These are phyloP conservation scores for Drosophila prostipennis DNA, from an alignment of 2,888 invertebrate species.

Conservation along the genomic window DNA sequence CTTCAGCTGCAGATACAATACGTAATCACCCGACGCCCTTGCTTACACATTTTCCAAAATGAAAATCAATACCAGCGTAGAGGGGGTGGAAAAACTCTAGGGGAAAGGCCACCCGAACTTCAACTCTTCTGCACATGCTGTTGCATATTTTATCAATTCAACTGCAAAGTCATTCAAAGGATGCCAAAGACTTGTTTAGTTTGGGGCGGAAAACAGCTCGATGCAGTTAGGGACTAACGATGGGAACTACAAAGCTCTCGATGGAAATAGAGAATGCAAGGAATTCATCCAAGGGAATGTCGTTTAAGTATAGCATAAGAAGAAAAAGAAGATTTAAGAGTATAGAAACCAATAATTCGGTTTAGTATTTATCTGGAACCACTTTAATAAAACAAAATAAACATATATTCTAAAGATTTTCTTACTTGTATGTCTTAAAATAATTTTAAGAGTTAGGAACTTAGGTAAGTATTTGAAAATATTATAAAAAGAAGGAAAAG, in stretches of 20 bases:
- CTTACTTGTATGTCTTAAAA: background rate
- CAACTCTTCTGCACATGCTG: constrained; percentile 53
- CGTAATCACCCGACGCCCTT: constrained; percentile 57
- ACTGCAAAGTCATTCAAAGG: constrained; percentile 64
- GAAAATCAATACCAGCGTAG: constrained; percentile 62
- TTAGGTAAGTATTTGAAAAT: background rate
- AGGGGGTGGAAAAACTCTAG: constrained; percentile 6
- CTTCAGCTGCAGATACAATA: constrained; percentile 46
- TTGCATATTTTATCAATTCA: constrained; percentile 73
- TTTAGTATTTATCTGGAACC: no score
- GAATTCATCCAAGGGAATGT: background rate
- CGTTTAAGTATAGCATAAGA: background rate
- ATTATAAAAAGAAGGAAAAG: background rate
- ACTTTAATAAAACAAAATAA: background rate
- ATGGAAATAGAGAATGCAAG: background rate
- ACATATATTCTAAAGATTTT: background rate
- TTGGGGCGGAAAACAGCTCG: background rate
- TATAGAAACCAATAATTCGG: background rate
- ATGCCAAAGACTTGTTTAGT: constrained; percentile 22
- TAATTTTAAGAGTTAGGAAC: background rate
- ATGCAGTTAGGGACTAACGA: constrained; percentile 20
- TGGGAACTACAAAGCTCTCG: background rate
- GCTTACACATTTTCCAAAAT: constrained; percentile 56
- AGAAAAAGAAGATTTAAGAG: background rate
- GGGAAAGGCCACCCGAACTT: constrained; percentile 21